These are phyloP conservation scores for Callocephalon fimbriatum DNA, from an alignment of 2,113 vertebrate genomes.

Conservation along the genomic window DNA sequence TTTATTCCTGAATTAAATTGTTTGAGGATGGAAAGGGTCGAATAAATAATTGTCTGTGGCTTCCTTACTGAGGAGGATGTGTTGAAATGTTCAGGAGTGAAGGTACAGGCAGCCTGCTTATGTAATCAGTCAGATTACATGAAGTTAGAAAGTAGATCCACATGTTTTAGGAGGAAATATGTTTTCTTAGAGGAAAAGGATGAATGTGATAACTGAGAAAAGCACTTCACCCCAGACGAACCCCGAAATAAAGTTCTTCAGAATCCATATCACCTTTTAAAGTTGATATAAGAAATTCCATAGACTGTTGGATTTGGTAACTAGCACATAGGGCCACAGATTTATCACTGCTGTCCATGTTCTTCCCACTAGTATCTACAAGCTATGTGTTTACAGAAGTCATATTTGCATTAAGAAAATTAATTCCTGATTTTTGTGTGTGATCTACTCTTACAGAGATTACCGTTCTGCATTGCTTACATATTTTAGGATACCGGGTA, in stretches of 20 bases:
- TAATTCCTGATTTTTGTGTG: background rate
- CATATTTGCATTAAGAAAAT: background rate
- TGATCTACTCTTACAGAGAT: background rate
- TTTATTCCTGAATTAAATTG: background rate
- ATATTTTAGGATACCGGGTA: background rate
- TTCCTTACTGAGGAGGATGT: background rate
- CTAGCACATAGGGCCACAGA: background rate
- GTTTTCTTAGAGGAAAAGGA: background rate
- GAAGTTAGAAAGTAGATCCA: background rate
- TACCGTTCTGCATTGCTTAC: background rate
- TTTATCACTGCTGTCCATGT: background rate
- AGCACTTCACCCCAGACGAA: background rate
- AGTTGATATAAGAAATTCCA: background rate
- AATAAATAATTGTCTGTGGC: background rate
- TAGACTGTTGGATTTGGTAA: background rate
- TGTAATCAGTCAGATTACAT: background rate
- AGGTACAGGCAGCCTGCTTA: background rate
- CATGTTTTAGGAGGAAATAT: background rate
- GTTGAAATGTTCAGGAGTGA: conserved; percentile 6
- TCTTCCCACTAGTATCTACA: background rate
- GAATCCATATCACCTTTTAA: background rate
- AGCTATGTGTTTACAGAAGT: background rate
- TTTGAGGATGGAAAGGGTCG: background rate
- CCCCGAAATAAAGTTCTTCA: background rate
- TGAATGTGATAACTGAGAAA: background rate